These are phyloP conservation scores for Thalassophryne amazonica DNA, from an alignment of 2,797 vertebrate species.

Conservation along the genomic window DNA sequence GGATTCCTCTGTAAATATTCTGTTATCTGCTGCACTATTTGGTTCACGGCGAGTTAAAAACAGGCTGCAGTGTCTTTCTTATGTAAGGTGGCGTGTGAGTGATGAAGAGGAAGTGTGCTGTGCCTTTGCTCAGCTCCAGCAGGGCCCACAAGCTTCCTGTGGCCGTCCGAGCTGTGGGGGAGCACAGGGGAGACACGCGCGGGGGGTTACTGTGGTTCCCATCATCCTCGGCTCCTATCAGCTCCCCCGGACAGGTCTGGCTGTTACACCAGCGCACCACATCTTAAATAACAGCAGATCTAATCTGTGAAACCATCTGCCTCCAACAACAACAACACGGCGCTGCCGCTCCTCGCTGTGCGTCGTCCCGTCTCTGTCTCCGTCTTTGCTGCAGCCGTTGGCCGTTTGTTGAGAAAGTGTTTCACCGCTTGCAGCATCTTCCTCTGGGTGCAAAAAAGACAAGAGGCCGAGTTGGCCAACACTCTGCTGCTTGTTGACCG, in stretches of 20 bases:
- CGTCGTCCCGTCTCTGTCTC: not conserved
- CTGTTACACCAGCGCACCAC: slow-evolving; percentile 73
- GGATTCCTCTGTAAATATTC: too few relatives aligned
- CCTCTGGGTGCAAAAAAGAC: slow-evolving; percentile 32
- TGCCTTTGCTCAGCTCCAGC: slow-evolving; percentile 35
- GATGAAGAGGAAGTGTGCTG: slow-evolving; percentile 65
- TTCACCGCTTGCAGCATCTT: slow-evolving; percentile 55
- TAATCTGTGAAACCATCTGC: slow-evolving; percentile 67
- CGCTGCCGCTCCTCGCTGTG: too few relatives aligned
- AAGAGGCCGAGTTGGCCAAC: slow-evolving; percentile 27
- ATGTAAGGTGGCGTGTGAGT: slow-evolving; percentile 26
- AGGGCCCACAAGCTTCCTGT: slow-evolving; percentile 60
- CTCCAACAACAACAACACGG: slow-evolving; percentile 32
- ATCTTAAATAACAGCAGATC: slow-evolving; percentile 65
- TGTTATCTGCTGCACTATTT: too few relatives aligned
- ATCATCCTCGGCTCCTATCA: slow-evolving; percentile 53
- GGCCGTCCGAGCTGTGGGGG: slow-evolving; percentile 24
- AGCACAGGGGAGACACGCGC: not conserved
- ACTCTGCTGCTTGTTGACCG: slow-evolving; percentile 4
- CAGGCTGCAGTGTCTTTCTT: too few relatives aligned
- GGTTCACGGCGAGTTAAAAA: too few relatives aligned
- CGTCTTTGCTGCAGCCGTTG: slow-evolving; percentile 3
- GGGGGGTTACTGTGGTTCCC: slow-evolving; percentile 30
- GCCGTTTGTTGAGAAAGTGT: slow-evolving; percentile 57
- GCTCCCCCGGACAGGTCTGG: slow-evolving; percentile 66